These are phyloP conservation scores for Oxyteleia sp. DNA, from an alignment of 2,888 invertebrate genomes.

Conservation along the genomic window DNA sequence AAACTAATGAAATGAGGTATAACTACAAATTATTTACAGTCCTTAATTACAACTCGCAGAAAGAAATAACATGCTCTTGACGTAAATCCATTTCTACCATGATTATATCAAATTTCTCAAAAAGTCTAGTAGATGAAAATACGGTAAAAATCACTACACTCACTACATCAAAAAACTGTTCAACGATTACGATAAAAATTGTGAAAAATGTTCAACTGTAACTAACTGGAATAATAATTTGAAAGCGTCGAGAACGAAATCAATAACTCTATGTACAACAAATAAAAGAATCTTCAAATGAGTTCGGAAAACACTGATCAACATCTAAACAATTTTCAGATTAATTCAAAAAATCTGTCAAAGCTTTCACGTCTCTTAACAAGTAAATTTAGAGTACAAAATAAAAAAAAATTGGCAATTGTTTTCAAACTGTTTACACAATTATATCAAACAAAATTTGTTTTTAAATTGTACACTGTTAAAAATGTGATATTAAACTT, in stretches of 20 bases:
- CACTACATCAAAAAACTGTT: constrained; percentile 15
- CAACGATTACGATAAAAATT: constrained; percentile 11
- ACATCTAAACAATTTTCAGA: constrained; percentile 22
- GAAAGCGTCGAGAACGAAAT: neutral
- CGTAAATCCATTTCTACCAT: too few relatives aligned
- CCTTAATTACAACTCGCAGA: too few relatives aligned
- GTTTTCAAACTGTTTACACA: constrained; percentile 10
- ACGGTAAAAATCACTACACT: constrained; percentile 11
- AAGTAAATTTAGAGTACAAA: neutral
- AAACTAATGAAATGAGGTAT: too few relatives aligned
- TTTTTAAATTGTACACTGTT: too few relatives aligned
- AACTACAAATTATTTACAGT: too few relatives aligned
- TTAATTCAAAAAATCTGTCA: neutral
- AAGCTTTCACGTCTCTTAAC: neutral
- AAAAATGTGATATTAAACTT: too few relatives aligned
- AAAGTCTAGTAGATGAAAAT: neutral
- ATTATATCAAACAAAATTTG: neutral
- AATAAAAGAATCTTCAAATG: constrained; percentile 1
- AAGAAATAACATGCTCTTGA: too few relatives aligned
- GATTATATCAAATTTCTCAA: neutral
- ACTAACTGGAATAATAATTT: constrained; percentile 5
- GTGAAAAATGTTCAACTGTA: neutral
- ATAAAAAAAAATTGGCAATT: neutral
- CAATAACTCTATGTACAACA: neutral
- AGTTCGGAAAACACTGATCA: constrained; percentile 19